Percentiles rank a stretch among this genome's conserved stretches.
Conservation (phyloP, 1,140 invertebrate genomes). For the Drosophila lacertosa region DNA sequence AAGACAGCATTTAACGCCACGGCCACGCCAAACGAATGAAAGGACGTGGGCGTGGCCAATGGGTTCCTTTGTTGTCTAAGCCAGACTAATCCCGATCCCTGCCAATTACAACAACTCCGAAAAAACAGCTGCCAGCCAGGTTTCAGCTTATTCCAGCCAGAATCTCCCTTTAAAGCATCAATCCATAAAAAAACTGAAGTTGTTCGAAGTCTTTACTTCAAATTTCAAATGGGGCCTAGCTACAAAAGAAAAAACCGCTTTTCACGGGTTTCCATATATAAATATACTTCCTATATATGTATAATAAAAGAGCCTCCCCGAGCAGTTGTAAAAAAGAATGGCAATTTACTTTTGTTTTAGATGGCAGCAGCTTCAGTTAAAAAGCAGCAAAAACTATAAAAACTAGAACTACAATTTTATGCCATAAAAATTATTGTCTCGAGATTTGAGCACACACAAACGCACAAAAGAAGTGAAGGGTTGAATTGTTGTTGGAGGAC, state of each 20-base stretch:
- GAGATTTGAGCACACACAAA: slow-evolving; percentile 60
- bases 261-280: not conserved
- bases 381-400: slow-evolving; percentile 46
- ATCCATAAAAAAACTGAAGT: no score
- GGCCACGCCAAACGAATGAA: not conserved
- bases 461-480: slow-evolving; percentile 18
- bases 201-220: no score
- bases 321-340: slow-evolving; percentile 67
- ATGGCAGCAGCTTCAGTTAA: slow-evolving; percentile 25
- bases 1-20: slow-evolving; percentile 66
- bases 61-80: slow-evolving; percentile 48
- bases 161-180: no score
- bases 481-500: not conserved
- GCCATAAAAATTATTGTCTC: slow-evolving; percentile 76
- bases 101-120: slow-evolving; percentile 1
- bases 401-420: slow-evolving; percentile 70
- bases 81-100: slow-evolving; percentile 13
- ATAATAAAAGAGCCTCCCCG: slow-evolving; percentile 23
- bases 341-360: slow-evolving; percentile 76
- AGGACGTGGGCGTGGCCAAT: slow-evolving; percentile 36
- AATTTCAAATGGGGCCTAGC: no score
- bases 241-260: no score
- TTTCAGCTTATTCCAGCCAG: slow-evolving; percentile 6
- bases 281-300: not conserved
- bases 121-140: slow-evolving; percentile 6